A percentile compares a stretch with the other conserved stretches of the same genome.
Conservation (phyloP, 2,113 vertebrate genomes). For the Ginglymostoma cirratum region DNA sequence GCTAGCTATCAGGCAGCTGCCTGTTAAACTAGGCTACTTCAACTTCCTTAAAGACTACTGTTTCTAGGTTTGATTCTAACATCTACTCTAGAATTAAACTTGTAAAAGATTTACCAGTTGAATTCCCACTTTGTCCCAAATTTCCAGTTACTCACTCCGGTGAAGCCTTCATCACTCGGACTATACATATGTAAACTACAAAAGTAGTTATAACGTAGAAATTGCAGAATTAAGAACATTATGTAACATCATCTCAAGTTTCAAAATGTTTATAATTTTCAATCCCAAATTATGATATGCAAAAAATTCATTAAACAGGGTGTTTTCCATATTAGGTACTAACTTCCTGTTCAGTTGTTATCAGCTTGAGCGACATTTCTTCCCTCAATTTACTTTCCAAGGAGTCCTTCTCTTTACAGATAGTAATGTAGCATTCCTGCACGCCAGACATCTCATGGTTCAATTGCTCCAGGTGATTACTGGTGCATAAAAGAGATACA, state of each 20-base stretch:
- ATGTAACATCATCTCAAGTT: background rate
- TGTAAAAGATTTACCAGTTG: too few species aligned
- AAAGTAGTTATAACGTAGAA: too few species aligned
- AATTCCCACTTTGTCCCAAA: too few species aligned
- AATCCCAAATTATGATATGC: background rate
- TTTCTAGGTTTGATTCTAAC: too few species aligned
- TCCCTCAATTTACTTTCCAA: constrained; percentile 60
- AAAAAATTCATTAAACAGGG: background rate
- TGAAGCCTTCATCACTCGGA: too few species aligned
- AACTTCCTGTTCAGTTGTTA: constrained; percentile 65
- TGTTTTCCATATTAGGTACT: background rate
- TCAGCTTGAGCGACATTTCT: constrained; percentile 54
- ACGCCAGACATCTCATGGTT: constrained; percentile 69
- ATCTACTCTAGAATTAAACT: too few species aligned
- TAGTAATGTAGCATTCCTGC: constrained; percentile 83
- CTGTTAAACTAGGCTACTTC: too few species aligned
- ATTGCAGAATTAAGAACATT: background rate
- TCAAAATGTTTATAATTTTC: background rate
- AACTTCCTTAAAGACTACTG: too few species aligned
- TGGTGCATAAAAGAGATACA: constrained; percentile 45
- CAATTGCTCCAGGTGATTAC: constrained; percentile 65
- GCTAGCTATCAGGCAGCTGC: too few species aligned
- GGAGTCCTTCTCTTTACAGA: constrained; percentile 79
- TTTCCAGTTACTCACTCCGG: too few species aligned
- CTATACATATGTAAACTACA: too few species aligned